Evolutionary conservation across 2,113 vertebrate genomes (phyloP).

Genomic region (Suncus etruscus): DNA sequence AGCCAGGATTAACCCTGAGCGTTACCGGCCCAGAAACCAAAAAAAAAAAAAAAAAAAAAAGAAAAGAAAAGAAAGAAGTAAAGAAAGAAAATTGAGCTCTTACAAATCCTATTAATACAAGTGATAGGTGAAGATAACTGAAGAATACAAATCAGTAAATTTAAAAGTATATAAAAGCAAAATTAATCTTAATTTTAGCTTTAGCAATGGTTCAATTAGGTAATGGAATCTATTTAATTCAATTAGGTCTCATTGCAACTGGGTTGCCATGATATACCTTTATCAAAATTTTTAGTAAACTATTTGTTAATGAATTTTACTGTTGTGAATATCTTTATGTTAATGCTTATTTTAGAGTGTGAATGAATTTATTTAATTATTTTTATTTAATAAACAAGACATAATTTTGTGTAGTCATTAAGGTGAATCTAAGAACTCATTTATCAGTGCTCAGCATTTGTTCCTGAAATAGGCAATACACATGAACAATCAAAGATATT

Average conservation of each 20-base stretch:
- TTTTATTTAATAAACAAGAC: slow-evolving; percentile 12
- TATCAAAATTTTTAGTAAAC: neutral
- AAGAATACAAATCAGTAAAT: neutral
- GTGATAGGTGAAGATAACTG: neutral
- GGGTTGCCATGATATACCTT: neutral
- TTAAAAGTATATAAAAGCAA: neutral
- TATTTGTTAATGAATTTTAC: neutral
- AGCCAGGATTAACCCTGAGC: too few species aligned
- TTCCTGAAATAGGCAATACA: neutral
- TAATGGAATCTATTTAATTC: neutral
- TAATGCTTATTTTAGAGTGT: neutral
- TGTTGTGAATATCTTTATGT: neutral
- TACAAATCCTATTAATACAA: neutral
- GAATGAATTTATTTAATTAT: neutral
- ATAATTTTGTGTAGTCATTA: neutral
- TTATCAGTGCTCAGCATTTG: neutral
- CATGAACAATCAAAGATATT: neutral
- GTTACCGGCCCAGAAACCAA: too few species aligned
- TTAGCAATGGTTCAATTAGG: neutral
- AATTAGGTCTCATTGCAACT: neutral
- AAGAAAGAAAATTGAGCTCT: neutral
- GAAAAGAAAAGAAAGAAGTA: too few species aligned
- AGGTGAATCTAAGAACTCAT: neutral
- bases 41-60: too few species aligned
- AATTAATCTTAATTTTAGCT: neutral